Evolutionary conservation across 2,113 vertebrate genomes (phyloP), one percentile per base, ranked within the genome.

Genomic region (Scortum barcoo): DNA sequence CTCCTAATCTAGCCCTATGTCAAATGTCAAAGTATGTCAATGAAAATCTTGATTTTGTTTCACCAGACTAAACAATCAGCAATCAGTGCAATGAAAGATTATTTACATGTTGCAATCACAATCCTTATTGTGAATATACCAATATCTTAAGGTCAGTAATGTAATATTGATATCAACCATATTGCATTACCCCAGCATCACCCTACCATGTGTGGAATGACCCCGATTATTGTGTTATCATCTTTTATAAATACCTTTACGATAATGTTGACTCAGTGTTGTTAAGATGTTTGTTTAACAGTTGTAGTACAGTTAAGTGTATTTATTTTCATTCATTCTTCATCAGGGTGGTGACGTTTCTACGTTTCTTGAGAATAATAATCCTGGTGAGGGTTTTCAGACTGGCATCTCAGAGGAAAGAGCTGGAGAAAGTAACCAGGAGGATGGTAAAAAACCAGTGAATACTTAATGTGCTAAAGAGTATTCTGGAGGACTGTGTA

Each of bases 341-440:
- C 24, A 22, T 61, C 93, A 99, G 98, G 90, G 87, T 96, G 79
- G 90, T 96, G 66, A 82, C 86, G 9, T 78, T 98, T 33, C 87
- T 98, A 69, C 96, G 95, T 84, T 89, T 93, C 83, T 80, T 98
- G 93, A 96, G 97, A 89, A 93, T 99, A 81, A 53, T 98, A 62
- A 97, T 97, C 89, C 92, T 99, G 57, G 85, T 97, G 80, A 96
- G 98, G 89, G 57, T 98, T 93, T 96, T 99, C 93, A 95, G 97
- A 78, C 91, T 99, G 87, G 96, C 96, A 63, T 92, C 96, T 44
- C 96, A 98, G 83, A 97, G 95, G 90, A 93, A 95, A 86, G 95
- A 97, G 44, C 95, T 99, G 74, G 97, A 98, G 92, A 95, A 93
- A 61, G 94, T 97, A 88, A 96, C 96, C 26, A 96, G 98, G 89